Conservation (phyloP, 2,113 vertebrate genomes). For the Illadopsis cleaveri region DNA sequence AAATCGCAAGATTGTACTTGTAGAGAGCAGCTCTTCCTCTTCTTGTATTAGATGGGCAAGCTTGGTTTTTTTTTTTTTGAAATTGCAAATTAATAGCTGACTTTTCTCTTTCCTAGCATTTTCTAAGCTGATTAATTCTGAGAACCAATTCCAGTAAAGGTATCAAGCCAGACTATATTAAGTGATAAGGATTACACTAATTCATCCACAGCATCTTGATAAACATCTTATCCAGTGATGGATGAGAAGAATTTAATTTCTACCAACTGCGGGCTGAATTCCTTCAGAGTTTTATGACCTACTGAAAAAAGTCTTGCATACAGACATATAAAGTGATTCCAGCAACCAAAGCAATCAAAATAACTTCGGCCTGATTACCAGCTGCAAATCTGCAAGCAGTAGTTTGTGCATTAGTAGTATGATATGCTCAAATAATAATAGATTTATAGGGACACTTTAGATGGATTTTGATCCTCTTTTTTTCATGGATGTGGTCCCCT, state of each 20-base stretch:
- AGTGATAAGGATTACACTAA: slow-evolving; percentile 58
- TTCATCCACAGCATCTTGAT: slow-evolving; percentile 59
- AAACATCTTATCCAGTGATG: slow-evolving; percentile 47
- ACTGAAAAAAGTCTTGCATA: neutral
- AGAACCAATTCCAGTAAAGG: slow-evolving; percentile 47
- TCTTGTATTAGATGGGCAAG: neutral
- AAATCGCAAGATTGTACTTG: neutral
- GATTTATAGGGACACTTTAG: neutral
- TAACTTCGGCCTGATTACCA: neutral
- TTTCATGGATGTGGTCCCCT: neutral
- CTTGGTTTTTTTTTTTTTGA: neutral
- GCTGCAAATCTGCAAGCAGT: neutral
- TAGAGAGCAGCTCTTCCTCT: neutral
- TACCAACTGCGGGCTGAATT: neutral
- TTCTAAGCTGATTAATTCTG: slow-evolving; percentile 66
- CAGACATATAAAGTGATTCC: neutral
- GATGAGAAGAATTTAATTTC: slow-evolving; percentile 51
- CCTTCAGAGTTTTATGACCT: slow-evolving; percentile 9
- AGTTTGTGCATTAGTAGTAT: neutral
- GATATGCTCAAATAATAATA: neutral
- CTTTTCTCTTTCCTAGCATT: slow-evolving; percentile 29
- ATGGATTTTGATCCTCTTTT: neutral
- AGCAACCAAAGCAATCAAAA: neutral
- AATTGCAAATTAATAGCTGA: neutral
- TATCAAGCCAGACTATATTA: slow-evolving; percentile 24